These are phyloP conservation scores for Drosophila sproati DNA, from an alignment of 1,140 invertebrate species.

Conservation along the genomic window DNA sequence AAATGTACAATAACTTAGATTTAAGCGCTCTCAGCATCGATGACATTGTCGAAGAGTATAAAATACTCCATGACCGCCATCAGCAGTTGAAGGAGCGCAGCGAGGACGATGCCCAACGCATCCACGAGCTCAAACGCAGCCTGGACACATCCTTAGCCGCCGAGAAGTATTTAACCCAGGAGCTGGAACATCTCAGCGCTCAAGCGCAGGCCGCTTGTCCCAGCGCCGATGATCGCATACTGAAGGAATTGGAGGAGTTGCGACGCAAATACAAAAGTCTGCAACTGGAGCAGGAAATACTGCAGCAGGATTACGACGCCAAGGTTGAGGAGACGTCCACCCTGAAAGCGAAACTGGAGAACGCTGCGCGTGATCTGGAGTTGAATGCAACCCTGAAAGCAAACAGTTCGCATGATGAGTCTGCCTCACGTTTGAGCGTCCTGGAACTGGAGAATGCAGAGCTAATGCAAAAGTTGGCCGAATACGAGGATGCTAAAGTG, in stretches of 20 bases:
- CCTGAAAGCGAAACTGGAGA: conserved; percentile 48
- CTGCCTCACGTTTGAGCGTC: conserved; percentile 25
- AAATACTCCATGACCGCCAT: conserved; percentile 64
- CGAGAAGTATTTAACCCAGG: conserved; percentile 70
- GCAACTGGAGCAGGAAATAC: conserved; percentile 48
- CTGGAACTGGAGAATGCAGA: conserved; percentile 72
- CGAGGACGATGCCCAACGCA: conserved; percentile 71
- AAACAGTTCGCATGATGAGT: conserved; percentile 47
- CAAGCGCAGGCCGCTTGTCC: conserved; percentile 15
- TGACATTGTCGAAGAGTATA: conserved; percentile 75
- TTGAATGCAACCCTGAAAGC: conserved; percentile 10
- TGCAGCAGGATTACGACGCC: conserved; percentile 67
- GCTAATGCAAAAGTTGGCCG: conserved; percentile 71
- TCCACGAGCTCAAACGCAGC: conserved; percentile 75
- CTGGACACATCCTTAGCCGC: conserved; percentile 73
- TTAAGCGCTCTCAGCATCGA: conserved; percentile 60
- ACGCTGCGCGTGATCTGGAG: conserved; percentile 16
- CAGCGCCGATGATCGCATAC: conserved; percentile 10
- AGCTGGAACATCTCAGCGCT: conserved; percentile 64
- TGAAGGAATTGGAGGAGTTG: conserved; percentile 66
- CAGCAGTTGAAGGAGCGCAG: conserved; percentile 50
- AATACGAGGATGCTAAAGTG: conserved; percentile 61
- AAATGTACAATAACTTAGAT: conserved; percentile 64
- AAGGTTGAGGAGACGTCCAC: conserved; percentile 44
- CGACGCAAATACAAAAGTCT: conserved; percentile 55